phyloP scores from a whole-genome alignment of 1,140 invertebrate genomes.

The Cydia pomonella region DNA sequence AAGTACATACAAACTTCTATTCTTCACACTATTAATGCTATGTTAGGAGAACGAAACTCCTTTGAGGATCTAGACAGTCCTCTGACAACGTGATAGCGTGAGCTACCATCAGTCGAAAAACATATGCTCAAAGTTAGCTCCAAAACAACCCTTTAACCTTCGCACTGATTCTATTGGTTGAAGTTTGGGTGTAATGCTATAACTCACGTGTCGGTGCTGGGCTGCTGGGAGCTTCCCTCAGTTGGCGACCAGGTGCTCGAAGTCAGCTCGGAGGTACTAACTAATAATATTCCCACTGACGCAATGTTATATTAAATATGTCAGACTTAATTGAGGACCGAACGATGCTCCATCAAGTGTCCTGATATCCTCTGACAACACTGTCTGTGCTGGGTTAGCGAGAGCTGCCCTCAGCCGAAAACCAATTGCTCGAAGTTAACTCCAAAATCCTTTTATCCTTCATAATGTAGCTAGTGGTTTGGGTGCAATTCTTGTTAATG shows the following conservation, averaged over 20 bases:
- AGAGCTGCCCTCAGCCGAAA: conserved; percentile 89
- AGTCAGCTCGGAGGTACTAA: neutral
- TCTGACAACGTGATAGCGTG: too few species aligned
- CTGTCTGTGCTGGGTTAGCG: conserved; percentile 95
- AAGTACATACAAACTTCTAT: too few species aligned
- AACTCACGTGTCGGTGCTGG: conserved; percentile 87
- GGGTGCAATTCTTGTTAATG: neutral
- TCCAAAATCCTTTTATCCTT: neutral
- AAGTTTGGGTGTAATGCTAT: too few species aligned
- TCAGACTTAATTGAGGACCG: too few species aligned
- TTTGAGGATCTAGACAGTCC: too few species aligned
- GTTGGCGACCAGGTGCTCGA: conserved; percentile 82
- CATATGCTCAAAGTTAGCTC: conserved; percentile 90
- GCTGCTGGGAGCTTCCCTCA: conserved; percentile 92
- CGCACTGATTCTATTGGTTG: neutral
- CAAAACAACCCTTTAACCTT: too few species aligned
- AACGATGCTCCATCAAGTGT: too few species aligned
- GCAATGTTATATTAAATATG: too few species aligned
- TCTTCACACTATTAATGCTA: too few species aligned
- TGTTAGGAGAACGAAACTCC: too few species aligned
- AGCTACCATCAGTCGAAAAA: conserved; percentile 93
- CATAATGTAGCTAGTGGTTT: neutral
- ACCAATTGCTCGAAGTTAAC: too few species aligned
- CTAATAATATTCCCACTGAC: neutral
- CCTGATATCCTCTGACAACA: too few species aligned